A percentile compares a stretch with the other conserved stretches of the same genome.
phyloP scores from a whole-genome alignment of 2,113 vertebrate species.

The Rhinichthys klamathensis region DNA sequence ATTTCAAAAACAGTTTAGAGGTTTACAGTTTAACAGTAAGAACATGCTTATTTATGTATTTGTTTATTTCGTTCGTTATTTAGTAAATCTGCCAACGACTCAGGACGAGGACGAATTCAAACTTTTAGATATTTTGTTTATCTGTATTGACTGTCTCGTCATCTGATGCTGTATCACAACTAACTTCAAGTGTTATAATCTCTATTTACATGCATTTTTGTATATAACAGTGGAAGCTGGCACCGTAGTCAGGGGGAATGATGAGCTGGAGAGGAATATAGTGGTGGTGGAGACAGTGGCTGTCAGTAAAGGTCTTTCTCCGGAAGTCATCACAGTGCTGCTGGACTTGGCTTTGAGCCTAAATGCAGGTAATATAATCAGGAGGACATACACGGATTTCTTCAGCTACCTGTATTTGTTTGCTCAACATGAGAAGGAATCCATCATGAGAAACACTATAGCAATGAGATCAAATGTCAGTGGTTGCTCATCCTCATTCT shows the following conservation, averaged over 20 bases:
- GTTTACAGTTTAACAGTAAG: neutral
- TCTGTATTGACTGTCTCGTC: neutral
- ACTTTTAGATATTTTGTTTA: neutral
- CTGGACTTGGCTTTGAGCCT: constrained; percentile 85
- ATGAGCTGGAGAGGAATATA: constrained; percentile 77
- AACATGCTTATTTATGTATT: neutral
- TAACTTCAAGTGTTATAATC: no score
- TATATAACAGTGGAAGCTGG: constrained; percentile 70
- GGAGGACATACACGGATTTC: neutral
- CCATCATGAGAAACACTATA: neutral
- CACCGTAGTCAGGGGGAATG: constrained; percentile 69
- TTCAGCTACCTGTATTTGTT: neutral
- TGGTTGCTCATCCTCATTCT: neutral
- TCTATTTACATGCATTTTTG: neutral
- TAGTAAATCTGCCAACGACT: neutral
- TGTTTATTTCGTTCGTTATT: neutral
- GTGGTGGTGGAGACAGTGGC: constrained; percentile 80
- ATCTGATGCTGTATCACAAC: neutral
- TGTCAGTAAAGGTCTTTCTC: constrained; percentile 79
- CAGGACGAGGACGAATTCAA: neutral
- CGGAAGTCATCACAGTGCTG: constrained; percentile 81
- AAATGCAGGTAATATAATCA: constrained; percentile 80
- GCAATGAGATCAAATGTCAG: neutral
- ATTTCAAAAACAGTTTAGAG: neutral
- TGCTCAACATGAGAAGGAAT: neutral